These are phyloP conservation scores for Emberiza fucata DNA, from an alignment of 2,113 vertebrate species.

Conservation along the genomic window DNA sequence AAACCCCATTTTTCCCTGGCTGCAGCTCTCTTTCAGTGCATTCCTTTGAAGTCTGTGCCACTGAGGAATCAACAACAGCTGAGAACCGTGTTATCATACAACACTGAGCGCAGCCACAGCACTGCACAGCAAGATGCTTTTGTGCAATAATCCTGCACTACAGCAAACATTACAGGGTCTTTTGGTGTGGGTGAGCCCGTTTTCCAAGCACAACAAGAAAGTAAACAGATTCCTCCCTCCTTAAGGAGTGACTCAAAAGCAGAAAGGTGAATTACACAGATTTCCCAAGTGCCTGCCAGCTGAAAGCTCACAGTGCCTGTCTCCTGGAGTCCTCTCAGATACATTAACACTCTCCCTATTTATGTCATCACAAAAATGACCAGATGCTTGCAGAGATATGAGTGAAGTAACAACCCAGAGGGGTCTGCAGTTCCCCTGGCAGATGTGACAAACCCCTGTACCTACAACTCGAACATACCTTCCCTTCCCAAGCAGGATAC, in stretches of 20 bases:
- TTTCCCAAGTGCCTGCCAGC: not conserved
- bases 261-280: not conserved
- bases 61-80: slow-evolving; percentile 62
- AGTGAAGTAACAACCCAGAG: not conserved
- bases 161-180: slow-evolving; percentile 33
- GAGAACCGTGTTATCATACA: slow-evolving; percentile 61
- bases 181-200: slow-evolving; percentile 1
- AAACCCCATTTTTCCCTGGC: slow-evolving; percentile 76
- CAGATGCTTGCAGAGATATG: rapidly evolving
- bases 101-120: not conserved
- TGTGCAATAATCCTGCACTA: slow-evolving; percentile 61
- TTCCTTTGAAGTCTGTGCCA: slow-evolving; percentile 73
- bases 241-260: not conserved
- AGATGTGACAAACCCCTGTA: not conserved
- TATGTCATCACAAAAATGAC: not conserved
- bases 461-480: not conserved
- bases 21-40: slow-evolving; percentile 60
- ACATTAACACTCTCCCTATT: rapidly evolving
- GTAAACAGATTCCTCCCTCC: not conserved
- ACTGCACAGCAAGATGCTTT: slow-evolving; percentile 48
- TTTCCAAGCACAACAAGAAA: not conserved
- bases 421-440: not conserved
- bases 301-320: not conserved
- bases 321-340: not conserved
- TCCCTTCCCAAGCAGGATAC: not conserved